Base-by-base conservation (phyloP, 2,113 vertebrate genomes). In the Zapornia atra region DNA sequence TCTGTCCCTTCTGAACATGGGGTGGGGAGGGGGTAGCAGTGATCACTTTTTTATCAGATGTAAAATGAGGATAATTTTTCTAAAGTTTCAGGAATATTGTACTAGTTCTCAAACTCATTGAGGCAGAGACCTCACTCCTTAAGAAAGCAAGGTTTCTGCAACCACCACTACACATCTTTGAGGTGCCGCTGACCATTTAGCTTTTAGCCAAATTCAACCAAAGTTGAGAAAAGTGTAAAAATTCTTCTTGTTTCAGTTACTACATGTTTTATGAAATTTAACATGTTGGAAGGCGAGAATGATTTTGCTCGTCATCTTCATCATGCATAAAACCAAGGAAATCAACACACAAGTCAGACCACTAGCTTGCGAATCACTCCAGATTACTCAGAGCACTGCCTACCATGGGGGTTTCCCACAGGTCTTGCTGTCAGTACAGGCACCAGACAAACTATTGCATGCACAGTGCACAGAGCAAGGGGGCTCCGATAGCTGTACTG, bases 21-120 rank as follows among this genome's bases (percentile, higher is more conserved):
- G 6, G 5, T 3, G 3, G 8, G 6, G 13, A 59, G 18, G 1
- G 4, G 4, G 1, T n/a, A n/a, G 10, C 4, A 6, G 31, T 2
- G 29, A 82, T 64, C 21, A 26, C 18, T 38, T 53, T 42, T 56
- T 56, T 48, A 69, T 64, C 22, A 60, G 18, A 56, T 14, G 13
- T 15, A 84, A 81, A 84, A 71, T 15, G 7, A 81, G 16, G 38
- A 44, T 7, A 83, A 28, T 18, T 63, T 68, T 72, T 61, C 26
- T 24, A 4, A 91, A 85, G 8, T 84, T 91, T 79, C 50, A 80
- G 63, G 15, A 80, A 25, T 48, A 71, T 36, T 69, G 79, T 6
- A 1, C 11, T 36, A 46, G 38, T 71, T 93, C 38, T 44, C 78
- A 56, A 82, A 50, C 5, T 53, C 20, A 19, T 19, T 18, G 60